Evolutionary conservation across 2,797 vertebrate species (phyloP), one percentile per base, ranked within the genome.

Genomic region (Pantherophis vulpinus): DNA sequence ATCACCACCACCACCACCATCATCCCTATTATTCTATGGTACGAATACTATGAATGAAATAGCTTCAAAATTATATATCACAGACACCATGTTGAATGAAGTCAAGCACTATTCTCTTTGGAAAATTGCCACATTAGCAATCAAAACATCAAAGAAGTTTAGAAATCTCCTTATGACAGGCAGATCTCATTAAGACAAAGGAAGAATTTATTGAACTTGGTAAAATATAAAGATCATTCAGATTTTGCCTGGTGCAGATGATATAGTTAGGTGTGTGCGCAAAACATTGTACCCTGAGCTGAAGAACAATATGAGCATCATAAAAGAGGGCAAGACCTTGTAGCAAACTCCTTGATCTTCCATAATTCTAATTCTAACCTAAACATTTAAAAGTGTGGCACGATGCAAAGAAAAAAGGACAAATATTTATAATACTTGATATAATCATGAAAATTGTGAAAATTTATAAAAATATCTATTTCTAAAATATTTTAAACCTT

Each of bases 401-500:
- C 54, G 13, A 14, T 55, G 14, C n/a, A 55, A 25, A 59, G 32
- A 18, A n/a, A 29, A 92, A 89, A 29, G 54, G 83, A 37, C 10
- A 92, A 92, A 16, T 60, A 29, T 27, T 42, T 83, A 3, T 59
- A n/a, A 14, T 47, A 14, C n/a, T 63, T 90, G 47, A 90, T 86
- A 18, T 56, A 51, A 58, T 79, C 56, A 54, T 56, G n/a, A 42
- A 86, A 20, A 83, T 25, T 60, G 27, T 18, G 4, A 58, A 63
- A 63, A 63, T 90, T 93, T 93, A 63, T 12, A 37, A 29, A 61
- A 32, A 32, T 32, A 32, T 74, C 86, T 54, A 54, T 54, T 54
- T 54, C 9, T 86, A 86, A 93, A 94, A 95, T 92, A 93, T 95
- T 95, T 92, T 92, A 95, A 94, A 61, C 0, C 16, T 94, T 95